Evolutionary conservation across 1,140 invertebrate genomes (phyloP).

Genomic region (Pachyrhynchus sulphureomaculatus): DNA sequence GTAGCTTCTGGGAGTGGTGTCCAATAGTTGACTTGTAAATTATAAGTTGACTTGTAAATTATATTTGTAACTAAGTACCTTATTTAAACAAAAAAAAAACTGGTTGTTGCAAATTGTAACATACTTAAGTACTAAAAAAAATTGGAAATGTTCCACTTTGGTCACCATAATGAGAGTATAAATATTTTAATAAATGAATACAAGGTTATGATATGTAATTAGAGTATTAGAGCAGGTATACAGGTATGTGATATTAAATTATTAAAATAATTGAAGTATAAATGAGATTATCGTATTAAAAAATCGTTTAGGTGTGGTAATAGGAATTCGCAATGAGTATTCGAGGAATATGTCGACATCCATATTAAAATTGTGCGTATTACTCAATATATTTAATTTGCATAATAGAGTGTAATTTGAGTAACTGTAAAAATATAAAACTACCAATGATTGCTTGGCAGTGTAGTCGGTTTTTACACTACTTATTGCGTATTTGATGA

Average conservation of each 20-base stretch:
- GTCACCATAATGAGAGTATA: neutral
- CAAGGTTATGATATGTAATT: conserved; percentile 2
- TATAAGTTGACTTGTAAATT: too few species aligned
- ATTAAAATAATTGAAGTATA: neutral
- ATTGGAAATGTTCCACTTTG: neutral
- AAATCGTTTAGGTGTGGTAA: neutral
- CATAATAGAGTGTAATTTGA: too few species aligned
- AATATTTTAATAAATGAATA: neutral
- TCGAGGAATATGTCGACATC: too few species aligned
- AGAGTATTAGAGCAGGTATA: conserved; percentile 4
- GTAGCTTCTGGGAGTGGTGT: too few species aligned
- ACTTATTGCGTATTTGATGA: too few species aligned
- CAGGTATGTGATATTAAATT: neutral
- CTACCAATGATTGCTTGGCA: too few species aligned
- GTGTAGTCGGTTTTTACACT: too few species aligned
- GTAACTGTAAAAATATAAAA: too few species aligned
- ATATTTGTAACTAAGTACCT: too few species aligned
- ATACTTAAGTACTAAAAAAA: neutral
- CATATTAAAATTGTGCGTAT: too few species aligned
- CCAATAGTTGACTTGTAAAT: neutral
- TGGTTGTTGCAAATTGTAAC: neutral
- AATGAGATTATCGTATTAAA: neutral
- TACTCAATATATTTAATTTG: too few species aligned
- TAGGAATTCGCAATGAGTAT: neutral
- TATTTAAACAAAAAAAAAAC: too few species aligned